Evolutionary conservation across 2,113 vertebrate species (phyloP), one percentile per base, ranked within the genome.

Genomic region (Lethenteron camtschaticum): DNA sequence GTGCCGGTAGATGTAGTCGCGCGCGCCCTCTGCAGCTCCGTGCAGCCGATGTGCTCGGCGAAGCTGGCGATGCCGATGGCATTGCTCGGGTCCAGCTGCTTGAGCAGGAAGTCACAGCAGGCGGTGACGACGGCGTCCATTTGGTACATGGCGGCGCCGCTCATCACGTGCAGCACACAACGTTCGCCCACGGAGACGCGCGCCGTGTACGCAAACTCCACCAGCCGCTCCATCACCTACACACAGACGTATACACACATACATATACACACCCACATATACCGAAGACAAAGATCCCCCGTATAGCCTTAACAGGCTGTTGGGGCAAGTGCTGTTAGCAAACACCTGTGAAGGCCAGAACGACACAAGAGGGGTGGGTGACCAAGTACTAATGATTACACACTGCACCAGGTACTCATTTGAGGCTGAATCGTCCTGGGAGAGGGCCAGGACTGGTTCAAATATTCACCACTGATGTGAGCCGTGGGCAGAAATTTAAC

Each of bases 51-150:
- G 80, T 92, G 84, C 76, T 96, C 91, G 0, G 91, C 91, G 1
- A 96, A 92, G 81, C 80, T 87, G 77, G 86, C 91, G 7, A 96
- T 90, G 79, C 91, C 91, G 1, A 96, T 95, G 79, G 91, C 91
- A 2, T 96, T 96, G 78, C 87, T 95, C 69, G 91, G 91, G 75
- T 96, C 90, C 8, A 96, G 83, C 78, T 96, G 91, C 78, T 85
- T 82, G 7, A 85, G 82, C 11, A 96, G 79, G 78, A 96, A 96
- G 72, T 92, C 81, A 1, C 85, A 87, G 80, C 91, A 96, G 73
- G 89, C 91, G 2, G 85, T 81, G 8, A 96, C 91, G 24, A 96
- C 91, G 2, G 87, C 86, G 80, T 96, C 91, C 3, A 96, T 91
- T 81, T 95, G 91, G 79, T 96, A 96, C 90, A 95, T 95, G 76